phyloP scores from a whole-genome alignment of 2,113 vertebrate genomes.

The Talpa occidentalis region DNA sequence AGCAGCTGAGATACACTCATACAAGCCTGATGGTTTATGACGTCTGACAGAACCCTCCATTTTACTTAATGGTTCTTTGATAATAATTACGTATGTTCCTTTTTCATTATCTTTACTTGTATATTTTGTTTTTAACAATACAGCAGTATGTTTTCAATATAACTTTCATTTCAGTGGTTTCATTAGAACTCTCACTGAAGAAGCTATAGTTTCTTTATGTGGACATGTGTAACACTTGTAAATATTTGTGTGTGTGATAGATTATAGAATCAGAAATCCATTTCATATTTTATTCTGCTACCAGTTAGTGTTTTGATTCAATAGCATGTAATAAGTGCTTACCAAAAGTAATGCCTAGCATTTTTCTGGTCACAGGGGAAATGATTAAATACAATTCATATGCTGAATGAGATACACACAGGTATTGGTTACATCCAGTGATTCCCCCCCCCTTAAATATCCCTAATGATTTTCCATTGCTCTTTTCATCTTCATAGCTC shows the following conservation, averaged over 20 bases:
- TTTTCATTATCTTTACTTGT: conserved; percentile 35
- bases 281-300: conserved; percentile 31
- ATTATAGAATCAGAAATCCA: conserved; percentile 13
- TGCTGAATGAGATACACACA: background rate
- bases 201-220: background rate
- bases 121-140: conserved; percentile 23
- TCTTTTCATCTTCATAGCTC: background rate
- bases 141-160: background rate
- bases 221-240: background rate
- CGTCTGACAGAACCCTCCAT: background rate
- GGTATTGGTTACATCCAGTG: background rate
- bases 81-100: conserved; percentile 7
- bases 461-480: background rate
- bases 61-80: conserved; percentile 29
- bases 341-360: background rate
- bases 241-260: background rate
- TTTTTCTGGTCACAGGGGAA: background rate
- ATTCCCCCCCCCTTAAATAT: background rate
- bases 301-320: conserved; percentile 17
- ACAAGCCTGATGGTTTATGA: background rate
- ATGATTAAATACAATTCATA: background rate
- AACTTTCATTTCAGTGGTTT: background rate
- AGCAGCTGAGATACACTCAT: background rate
- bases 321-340: background rate
- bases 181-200: background rate